A percentile compares a stretch with the other conserved stretches of the same genome.
Evolutionary conservation across 2,113 vertebrate species (phyloP).

Genomic region (human (Homo sapiens)): GRCh38 chr5:116139001-116139500

Average conservation of each 20-base stretch:
- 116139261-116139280: background rate
- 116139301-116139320: background rate
- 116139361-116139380: background rate
- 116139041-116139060: conserved; percentile 47
- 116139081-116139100: background rate
- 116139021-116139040: background rate
- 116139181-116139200: background rate
- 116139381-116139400: conserved; percentile 26
- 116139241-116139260: background rate
- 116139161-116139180: background rate
- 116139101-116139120: background rate
- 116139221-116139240: conserved; percentile 8
- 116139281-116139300: background rate
- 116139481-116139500: background rate
- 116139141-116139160: conserved; percentile 14
- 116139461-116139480: background rate
- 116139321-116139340: conserved; percentile 57
- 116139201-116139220: conserved; percentile 22
- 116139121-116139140: background rate
- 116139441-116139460: conserved; percentile 4
- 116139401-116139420: background rate
- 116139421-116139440: conserved; percentile 39
- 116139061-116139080: background rate
- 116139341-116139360: background rate
- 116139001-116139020: background rate